Evolutionary conservation across 1,140 invertebrate genomes (phyloP).

Genomic region (Drosophila miranda): DNA sequence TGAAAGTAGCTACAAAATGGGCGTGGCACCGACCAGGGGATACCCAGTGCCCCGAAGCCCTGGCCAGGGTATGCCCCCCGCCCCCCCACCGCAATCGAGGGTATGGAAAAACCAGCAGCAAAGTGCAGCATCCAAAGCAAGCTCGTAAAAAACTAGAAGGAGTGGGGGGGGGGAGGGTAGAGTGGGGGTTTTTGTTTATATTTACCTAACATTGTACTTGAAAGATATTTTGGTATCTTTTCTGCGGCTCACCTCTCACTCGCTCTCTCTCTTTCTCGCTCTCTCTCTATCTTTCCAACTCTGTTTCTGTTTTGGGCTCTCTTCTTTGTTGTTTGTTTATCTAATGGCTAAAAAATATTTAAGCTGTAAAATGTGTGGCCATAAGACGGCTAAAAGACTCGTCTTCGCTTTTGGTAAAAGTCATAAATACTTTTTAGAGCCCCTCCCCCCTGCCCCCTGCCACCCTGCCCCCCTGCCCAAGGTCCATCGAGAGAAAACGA

Average conservation of each 20-base stretch:
- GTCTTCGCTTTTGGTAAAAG: slow-evolving; percentile 16
- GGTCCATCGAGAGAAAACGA: no score
- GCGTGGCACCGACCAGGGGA: no score
- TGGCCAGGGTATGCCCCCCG: no score
- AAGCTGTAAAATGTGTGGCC: slow-evolving; percentile 71
- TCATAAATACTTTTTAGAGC: slow-evolving; percentile 65
- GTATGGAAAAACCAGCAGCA: slow-evolving; percentile 40
- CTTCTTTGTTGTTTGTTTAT: slow-evolving; percentile 69
- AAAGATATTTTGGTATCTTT: slow-evolving; percentile 75
- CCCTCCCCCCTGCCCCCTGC: no score
- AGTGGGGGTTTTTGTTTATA: slow-evolving; percentile 70
- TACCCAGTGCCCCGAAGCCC: no score
- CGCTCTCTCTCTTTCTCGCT: not conserved
- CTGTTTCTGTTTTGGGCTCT: not conserved
- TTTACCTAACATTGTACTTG: slow-evolving; percentile 82
- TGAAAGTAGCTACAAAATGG: slow-evolving; percentile 18
- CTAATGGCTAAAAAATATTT: slow-evolving; percentile 80
- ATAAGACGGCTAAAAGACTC: slow-evolving; percentile 55
- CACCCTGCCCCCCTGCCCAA: no score
- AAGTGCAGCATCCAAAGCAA: slow-evolving; percentile 48
- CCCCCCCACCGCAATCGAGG: no score
- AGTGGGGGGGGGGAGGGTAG: not conserved
- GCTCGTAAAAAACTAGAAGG: slow-evolving; percentile 5
- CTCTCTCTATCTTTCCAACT: not conserved
- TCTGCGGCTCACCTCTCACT: slow-evolving; percentile 18